A percentile compares a stretch with the other conserved stretches of the same genome.
These are phyloP conservation scores for Trypoxylus dichotomus DNA, from an alignment of 1,140 invertebrate genomes.

Conservation along the genomic window DNA sequence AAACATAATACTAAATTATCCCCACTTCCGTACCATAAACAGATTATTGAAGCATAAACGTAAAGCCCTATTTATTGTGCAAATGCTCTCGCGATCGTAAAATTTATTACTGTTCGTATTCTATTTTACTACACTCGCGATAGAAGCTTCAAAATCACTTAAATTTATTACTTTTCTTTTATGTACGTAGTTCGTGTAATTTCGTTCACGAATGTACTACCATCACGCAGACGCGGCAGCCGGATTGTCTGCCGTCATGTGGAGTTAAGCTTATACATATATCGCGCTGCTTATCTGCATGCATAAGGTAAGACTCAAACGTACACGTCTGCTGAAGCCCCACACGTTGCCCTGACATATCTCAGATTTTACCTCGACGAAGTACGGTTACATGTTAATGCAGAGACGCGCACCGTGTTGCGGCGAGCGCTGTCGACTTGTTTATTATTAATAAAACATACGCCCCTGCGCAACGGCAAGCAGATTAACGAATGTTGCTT, in stretches of 20 bases:
- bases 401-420: background rate
- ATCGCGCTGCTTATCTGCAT: background rate
- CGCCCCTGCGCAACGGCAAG: background rate
- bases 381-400: background rate
- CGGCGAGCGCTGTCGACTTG: background rate
- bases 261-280: background rate
- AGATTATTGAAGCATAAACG: background rate
- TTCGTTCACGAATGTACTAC: background rate
- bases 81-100: background rate
- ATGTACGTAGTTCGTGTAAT: background rate
- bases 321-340: background rate
- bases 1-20: background rate
- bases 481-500: background rate
- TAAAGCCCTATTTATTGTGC: background rate
- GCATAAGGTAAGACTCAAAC: background rate
- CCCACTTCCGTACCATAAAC: background rate
- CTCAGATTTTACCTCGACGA: background rate
- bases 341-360: background rate
- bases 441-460: slow-evolving; percentile 1
- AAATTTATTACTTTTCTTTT: background rate
- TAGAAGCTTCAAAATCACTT: background rate
- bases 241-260: background rate
- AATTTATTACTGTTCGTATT: background rate
- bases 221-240: background rate
- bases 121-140: background rate